Conservation (phyloP, 2,888 invertebrate species). For the Pteria penguin region DNA sequence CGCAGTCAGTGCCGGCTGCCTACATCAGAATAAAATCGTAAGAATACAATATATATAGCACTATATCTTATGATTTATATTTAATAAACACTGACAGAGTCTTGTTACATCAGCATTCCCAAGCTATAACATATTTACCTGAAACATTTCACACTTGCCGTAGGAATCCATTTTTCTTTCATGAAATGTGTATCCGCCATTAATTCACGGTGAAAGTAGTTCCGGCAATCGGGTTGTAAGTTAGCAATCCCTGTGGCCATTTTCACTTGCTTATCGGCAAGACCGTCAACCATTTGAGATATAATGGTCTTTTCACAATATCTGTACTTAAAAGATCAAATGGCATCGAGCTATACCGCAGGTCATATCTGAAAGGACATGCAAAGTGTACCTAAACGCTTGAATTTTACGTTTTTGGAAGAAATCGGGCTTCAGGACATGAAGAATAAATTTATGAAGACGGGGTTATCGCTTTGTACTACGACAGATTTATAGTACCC, state of each 20-base stretch:
- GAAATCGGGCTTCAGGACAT: background rate
- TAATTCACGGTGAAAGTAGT: conserved; percentile 1
- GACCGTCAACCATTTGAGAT: background rate
- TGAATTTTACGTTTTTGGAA: background rate
- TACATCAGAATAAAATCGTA: too few species aligned
- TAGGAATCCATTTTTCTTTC: too few species aligned
- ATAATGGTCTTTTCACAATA: background rate
- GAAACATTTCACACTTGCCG: too few species aligned
- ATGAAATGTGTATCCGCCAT: conserved; percentile 1
- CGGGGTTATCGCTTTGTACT: background rate
- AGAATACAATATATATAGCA: too few species aligned
- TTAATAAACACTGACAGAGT: too few species aligned
- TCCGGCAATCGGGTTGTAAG: background rate
- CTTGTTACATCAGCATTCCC: too few species aligned
- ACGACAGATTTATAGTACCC: conserved; percentile 20
- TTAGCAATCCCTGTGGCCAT: background rate
- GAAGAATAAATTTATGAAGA: background rate
- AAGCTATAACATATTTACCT: too few species aligned
- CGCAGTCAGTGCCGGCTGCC: too few species aligned
- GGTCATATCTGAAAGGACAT: background rate
- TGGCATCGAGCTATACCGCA: background rate
- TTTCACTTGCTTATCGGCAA: background rate
- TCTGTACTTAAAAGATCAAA: background rate
- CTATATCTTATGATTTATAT: too few species aligned
- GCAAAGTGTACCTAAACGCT: background rate